Base-by-base conservation (phyloP, 2,797 vertebrate species). In the Pseudochirops corinnae region DNA sequence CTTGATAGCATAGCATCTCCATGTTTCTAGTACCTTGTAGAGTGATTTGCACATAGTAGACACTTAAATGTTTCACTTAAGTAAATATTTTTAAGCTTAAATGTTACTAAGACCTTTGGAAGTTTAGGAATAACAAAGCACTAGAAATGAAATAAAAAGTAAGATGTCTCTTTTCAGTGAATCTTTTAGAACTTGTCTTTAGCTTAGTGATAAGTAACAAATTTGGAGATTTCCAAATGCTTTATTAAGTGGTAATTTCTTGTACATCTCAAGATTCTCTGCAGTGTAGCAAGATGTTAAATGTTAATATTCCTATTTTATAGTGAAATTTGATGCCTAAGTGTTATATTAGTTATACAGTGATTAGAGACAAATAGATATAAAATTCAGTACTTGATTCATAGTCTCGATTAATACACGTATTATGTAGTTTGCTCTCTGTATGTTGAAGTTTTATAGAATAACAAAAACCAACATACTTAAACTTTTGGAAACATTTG, bases 281-380 rank as follows among this genome's bases (percentile, higher is more conserved):
- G 62, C n/a, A 91, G 13, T 91, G 16, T 93, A 39, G 50, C 94
- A 62, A 93, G 29, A 96, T n/a, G 94, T 39, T 96, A 93, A 55
- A 57, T 96, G 94, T 97, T 94, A 95, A 91, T 94, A 13, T 56
- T 55, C 13, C 93, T 94, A 6, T 56, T 90, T 93, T 96, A 96
- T 92, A 96, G 55, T 57, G n/a, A 82, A 91, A 92, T 95, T 93
- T 29, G 90, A 96, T 96, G 96, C 90, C 91, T 93, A 96, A 95
- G 13, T 55, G 1, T 33, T 94, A 39, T 87, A 50, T 0, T 91
- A 91, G 10, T 82, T 67, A 39, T 82, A 57, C 94, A 92, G 55
- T 94, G 39, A 55, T 91, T 93, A 93, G n/a, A 46, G 90, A 93
- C 1, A 60, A 10, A 55, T 95, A 9, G 92, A 91, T 94, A 93